Evolutionary conservation across 2,888 invertebrate species (phyloP), one percentile per base, ranked within the genome.

Genomic region (Julus scandinavius): DNA sequence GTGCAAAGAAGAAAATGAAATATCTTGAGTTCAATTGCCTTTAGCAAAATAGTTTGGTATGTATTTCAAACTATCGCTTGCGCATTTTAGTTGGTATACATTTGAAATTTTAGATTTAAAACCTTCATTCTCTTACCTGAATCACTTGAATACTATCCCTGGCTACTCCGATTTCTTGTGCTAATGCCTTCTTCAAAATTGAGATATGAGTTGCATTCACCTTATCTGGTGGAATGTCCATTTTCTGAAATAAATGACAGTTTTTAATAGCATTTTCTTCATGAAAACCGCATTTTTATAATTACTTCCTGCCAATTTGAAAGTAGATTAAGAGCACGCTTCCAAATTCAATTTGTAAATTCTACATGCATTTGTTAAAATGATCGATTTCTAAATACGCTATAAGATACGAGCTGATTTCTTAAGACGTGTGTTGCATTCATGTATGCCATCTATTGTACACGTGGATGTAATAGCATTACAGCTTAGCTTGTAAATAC

Each of bases 101-200:
- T 13, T 38, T 85, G 20, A 85, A 20, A 40, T 85, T 40, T 13
- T 85, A 7, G 20, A 40, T n/a, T 9, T 1, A 80, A 38, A 29
- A 80, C 5, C 15, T 29, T 9, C 3, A 80, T 80, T 38, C 9
- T 80, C 84, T 80, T 54, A 88, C 84, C 84, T 88, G 88, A 63
- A 87, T 88, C 49, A 88, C 87, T 54, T 87, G 80, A 84, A 88
- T 84, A 41, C 85, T 88, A 49, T 87, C 87, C 54, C 83, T 83
- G 29, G 54, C 20, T 45, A 88, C 88, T 40, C 87, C 88, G 50
- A 88, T 50, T 87, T 87, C 84, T 38, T 72, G 40, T 6, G 88
- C 87, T 9, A 88, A 38, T 40, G 85, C 87, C 13, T 87, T 58
- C 40, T 85, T 80, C 38, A 87, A 40, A 63, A 84, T 87, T 63